These are phyloP conservation scores for Drosophila recens DNA, from an alignment of 2,888 invertebrate genomes.

Conservation along the genomic window DNA sequence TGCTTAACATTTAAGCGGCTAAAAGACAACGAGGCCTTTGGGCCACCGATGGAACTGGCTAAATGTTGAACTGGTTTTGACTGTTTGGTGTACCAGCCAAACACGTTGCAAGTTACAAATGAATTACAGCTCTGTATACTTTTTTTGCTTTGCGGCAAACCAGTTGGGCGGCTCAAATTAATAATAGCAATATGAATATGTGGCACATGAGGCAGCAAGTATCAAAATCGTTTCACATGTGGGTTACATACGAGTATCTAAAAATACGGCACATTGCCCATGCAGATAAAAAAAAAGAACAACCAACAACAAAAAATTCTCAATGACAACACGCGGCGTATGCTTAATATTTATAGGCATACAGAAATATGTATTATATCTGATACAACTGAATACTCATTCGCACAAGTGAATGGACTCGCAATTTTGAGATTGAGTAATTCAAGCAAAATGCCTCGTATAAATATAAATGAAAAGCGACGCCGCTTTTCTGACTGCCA, in stretches of 20 bases:
- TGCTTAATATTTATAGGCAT: conserved; percentile 56
- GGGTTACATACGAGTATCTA: conserved; percentile 62
- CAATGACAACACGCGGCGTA: conserved; percentile 74
- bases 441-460: conserved; percentile 31
- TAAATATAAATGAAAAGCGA: conserved; percentile 37
- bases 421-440: conserved; percentile 45
- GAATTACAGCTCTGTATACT: conserved; percentile 55
- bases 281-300: neutral
- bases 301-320: conserved; percentile 39
- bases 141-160: conserved; percentile 52
- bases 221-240: conserved; percentile 40
- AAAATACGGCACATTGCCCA: conserved; percentile 56
- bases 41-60: conserved; percentile 43
- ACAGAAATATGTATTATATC: neutral
- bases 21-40: conserved; percentile 59
- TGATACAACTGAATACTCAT: conserved; percentile 8
- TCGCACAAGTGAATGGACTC: conserved; percentile 41
- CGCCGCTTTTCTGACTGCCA: conserved; percentile 26
- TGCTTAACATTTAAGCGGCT: conserved; percentile 70
- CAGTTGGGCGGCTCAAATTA: conserved; percentile 72
- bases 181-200: conserved; percentile 66
- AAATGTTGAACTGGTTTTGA: conserved; percentile 61
- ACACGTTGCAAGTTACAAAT: conserved; percentile 64
- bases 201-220: conserved; percentile 56
- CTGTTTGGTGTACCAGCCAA: conserved; percentile 35